Conservation (phyloP, 2,888 invertebrate genomes). For the Drosophila setosimentum region DNA sequence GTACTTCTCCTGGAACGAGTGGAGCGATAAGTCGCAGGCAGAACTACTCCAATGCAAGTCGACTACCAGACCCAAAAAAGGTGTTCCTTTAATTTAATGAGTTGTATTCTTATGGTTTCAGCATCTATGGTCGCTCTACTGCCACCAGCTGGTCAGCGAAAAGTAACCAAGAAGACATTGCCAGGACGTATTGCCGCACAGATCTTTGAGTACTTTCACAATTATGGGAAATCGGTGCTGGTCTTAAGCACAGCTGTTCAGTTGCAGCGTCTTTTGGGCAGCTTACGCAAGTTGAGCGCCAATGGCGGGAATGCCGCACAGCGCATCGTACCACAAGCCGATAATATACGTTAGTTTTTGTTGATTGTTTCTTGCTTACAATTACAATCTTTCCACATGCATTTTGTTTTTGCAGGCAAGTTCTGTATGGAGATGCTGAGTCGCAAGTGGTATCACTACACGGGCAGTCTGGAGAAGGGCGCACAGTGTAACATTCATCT, state of each 20-base stretch:
- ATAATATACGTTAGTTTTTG: constrained; percentile 76
- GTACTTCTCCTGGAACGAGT: constrained; percentile 89
- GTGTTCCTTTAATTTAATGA: background rate
- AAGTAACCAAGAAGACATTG: constrained; percentile 31
- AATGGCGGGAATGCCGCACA: constrained; percentile 43
- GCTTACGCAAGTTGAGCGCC: constrained; percentile 70
- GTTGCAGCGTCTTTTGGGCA: constrained; percentile 75
- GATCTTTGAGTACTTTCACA: constrained; percentile 71
- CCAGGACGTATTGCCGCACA: constrained; percentile 56
- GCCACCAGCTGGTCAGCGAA: constrained; percentile 45
- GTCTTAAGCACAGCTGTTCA: constrained; percentile 83
- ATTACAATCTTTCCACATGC: background rate
- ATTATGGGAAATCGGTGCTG: constrained; percentile 73
- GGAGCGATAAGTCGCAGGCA: constrained; percentile 84
- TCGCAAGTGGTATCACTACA: constrained; percentile 89
- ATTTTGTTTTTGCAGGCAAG: constrained; percentile 73
- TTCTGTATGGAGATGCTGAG: constrained; percentile 87
- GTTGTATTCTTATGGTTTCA: constrained; percentile 25
- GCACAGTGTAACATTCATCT: constrained; percentile 88
- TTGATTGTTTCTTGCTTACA: background rate
- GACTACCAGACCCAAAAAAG: background rate
- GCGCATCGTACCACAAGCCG: constrained; percentile 48
- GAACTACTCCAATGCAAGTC: constrained; percentile 74
- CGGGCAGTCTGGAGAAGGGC: constrained; percentile 89
- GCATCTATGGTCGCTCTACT: constrained; percentile 71